Conservation (phyloP, 2,797 vertebrate genomes). For the Labeo calbasu region DNA sequence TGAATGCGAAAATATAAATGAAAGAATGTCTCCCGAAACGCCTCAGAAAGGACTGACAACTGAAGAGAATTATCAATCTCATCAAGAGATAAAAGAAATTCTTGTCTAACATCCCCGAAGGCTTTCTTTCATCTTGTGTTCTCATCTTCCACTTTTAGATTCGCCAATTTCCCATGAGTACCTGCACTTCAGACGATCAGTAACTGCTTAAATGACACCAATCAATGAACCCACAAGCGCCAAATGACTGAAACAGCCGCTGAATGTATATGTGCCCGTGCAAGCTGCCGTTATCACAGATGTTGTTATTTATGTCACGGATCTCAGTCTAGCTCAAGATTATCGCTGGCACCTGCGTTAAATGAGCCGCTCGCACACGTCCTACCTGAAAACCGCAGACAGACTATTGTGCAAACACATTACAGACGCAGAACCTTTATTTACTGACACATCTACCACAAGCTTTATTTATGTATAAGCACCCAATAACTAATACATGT, state of each 20-base stretch:
- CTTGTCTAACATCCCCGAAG: slow-evolving; percentile 48
- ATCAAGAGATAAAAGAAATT: slow-evolving; percentile 23
- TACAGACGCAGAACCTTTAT: neutral
- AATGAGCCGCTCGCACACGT: neutral
- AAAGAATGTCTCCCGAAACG: neutral
- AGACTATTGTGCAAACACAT: neutral
- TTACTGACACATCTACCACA: neutral
- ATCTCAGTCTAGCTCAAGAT: neutral
- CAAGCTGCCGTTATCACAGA: neutral
- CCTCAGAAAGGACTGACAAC: slow-evolving; percentile 45
- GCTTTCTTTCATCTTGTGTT: slow-evolving; percentile 58
- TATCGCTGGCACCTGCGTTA: neutral
- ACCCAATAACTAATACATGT: neutral
- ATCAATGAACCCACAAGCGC: slow-evolving; percentile 12
- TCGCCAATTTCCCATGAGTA: slow-evolving; percentile 24
- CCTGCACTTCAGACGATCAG: slow-evolving; percentile 3
- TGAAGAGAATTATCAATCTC: slow-evolving; percentile 60
- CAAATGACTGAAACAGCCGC: neutral
- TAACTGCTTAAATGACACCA: neutral
- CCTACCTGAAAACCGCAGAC: neutral
- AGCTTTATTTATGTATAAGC: neutral
- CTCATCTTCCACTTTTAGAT: slow-evolving; percentile 36
- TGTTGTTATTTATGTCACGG: neutral
- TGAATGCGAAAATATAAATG: neutral
- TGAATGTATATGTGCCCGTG: neutral